phyloP scores from a whole-genome alignment of 1,140 invertebrate genomes.

The Aplysia californica region DNA sequence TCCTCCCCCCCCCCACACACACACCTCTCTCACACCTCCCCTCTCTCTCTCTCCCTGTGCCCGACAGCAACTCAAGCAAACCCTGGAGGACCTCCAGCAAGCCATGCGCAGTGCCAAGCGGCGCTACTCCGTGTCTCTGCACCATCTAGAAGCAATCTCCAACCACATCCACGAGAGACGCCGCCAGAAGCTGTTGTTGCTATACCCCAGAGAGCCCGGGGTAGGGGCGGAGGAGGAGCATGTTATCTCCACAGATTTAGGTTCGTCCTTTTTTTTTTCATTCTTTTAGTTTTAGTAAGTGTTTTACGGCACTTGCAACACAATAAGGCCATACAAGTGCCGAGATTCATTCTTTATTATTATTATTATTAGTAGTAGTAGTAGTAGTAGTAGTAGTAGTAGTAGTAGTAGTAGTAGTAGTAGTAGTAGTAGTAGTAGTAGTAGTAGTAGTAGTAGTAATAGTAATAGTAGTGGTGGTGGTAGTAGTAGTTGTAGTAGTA shows the following conservation, averaged over 20 bases:
- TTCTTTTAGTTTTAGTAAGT: too few species aligned
- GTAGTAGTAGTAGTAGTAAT: background rate
- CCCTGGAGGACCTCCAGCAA: slow-evolving; percentile 67
- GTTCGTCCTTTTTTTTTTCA: too few species aligned
- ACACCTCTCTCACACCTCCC: too few species aligned
- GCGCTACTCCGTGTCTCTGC: slow-evolving; percentile 68
- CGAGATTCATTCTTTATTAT: too few species aligned
- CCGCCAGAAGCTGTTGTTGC: slow-evolving; percentile 64
- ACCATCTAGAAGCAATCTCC: slow-evolving; percentile 71
- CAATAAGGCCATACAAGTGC: too few species aligned
- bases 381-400: background rate
- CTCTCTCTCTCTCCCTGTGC: background rate
- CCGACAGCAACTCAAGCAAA: slow-evolving; percentile 66
- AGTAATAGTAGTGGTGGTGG: background rate
- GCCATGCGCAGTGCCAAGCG: slow-evolving; percentile 67
- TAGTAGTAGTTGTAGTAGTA: background rate
- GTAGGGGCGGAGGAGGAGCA: slow-evolving; percentile 81
- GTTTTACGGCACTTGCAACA: too few species aligned
- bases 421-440: background rate
- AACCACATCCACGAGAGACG: slow-evolving; percentile 70
- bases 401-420: background rate
- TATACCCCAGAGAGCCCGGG: slow-evolving; percentile 82
- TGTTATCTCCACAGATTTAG: too few species aligned
- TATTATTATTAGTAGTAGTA: too few species aligned
- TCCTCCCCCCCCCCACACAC: too few species aligned